Evolutionary conservation across 37 sponge, comb jelly and placozoan genomes (phyloP).

Genomic region (Tethya wilhelma): DNA sequence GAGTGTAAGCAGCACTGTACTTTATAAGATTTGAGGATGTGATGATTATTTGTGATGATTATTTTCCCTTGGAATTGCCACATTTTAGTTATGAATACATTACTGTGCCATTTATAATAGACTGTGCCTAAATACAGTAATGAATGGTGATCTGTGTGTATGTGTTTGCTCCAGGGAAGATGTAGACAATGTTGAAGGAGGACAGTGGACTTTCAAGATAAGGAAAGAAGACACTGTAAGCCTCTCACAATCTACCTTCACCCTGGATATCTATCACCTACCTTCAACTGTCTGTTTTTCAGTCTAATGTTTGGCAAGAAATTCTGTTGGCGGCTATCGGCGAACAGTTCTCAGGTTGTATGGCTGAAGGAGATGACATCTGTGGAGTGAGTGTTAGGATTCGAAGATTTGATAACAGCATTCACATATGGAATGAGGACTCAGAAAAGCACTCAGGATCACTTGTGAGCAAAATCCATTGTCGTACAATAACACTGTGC

Average conservation of each 20-base stretch:
- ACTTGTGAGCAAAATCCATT: slow-evolving; percentile 28
- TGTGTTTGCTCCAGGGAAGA: slow-evolving; percentile 46
- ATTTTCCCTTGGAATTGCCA: neutral
- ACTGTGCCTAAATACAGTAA: neutral
- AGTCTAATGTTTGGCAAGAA: slow-evolving; percentile 69
- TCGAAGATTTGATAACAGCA: slow-evolving; percentile 21
- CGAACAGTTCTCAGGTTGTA: slow-evolving; percentile 65
- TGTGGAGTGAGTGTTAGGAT: slow-evolving; percentile 73
- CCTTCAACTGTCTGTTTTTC: neutral
- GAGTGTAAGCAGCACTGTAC: slow-evolving; percentile 7
- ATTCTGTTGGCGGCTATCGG: slow-evolving; percentile 71
- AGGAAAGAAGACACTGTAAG: slow-evolving; percentile 65
- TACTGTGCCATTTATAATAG: neutral
- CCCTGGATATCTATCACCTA: neutral
- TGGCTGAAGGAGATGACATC: slow-evolving; percentile 56
- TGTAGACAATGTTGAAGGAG: slow-evolving; percentile 50
- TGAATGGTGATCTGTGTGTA: neutral
- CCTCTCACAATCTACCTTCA: neutral
- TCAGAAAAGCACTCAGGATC: slow-evolving; percentile 24
- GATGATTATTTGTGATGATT: neutral
- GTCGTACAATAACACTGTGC: neutral
- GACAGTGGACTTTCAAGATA: slow-evolving; percentile 62
- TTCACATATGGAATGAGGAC: slow-evolving; percentile 74
- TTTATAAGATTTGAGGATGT: neutral
- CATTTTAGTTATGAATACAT: neutral